Evolutionary conservation across 2,888 invertebrate genomes (phyloP).

Genomic region (Tenthredo livida): DNA sequence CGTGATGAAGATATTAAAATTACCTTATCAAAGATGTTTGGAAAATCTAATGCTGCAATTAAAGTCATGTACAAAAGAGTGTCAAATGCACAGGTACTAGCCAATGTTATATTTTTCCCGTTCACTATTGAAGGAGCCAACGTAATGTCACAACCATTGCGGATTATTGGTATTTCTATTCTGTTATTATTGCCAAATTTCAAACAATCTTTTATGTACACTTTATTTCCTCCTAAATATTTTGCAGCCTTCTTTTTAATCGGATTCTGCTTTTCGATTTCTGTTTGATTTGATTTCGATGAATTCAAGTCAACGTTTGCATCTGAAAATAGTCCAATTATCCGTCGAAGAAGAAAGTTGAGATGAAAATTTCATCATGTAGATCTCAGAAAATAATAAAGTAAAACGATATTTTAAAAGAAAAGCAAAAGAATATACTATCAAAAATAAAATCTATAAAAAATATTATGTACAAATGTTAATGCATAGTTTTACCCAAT

Average conservation of each 20-base stretch:
- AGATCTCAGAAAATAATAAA: neutral
- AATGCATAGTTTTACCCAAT: no score
- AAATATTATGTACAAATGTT: neutral
- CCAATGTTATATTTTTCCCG: slow-evolving; percentile 10
- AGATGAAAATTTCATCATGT: slow-evolving; percentile 13
- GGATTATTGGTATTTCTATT: slow-evolving; percentile 4
- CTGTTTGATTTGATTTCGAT: neutral
- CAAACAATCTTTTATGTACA: slow-evolving; percentile 12
- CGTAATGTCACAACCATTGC: slow-evolving; percentile 5
- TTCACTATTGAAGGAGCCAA: slow-evolving; percentile 7
- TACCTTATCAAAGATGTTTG: slow-evolving; percentile 11
- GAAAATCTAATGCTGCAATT: slow-evolving; percentile 25
- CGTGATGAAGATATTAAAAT: neutral
- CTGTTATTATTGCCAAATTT: neutral
- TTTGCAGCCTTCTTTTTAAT: neutral
- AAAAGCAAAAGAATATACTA: neutral
- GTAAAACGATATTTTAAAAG: neutral
- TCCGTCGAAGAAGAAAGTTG: neutral
- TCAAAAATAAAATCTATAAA: neutral
- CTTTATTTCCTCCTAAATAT: slow-evolving; percentile 15
- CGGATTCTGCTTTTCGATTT: slow-evolving; percentile 2
- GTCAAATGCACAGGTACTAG: slow-evolving; percentile 18
- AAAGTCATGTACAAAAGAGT: slow-evolving; percentile 25
- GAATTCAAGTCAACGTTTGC: slow-evolving; percentile 10
- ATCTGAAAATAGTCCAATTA: slow-evolving; percentile 15